Evolutionary conservation across 2,113 vertebrate species (phyloP), one percentile per base, ranked within the genome.

Genomic region (Gallinago jamesoni): DNA sequence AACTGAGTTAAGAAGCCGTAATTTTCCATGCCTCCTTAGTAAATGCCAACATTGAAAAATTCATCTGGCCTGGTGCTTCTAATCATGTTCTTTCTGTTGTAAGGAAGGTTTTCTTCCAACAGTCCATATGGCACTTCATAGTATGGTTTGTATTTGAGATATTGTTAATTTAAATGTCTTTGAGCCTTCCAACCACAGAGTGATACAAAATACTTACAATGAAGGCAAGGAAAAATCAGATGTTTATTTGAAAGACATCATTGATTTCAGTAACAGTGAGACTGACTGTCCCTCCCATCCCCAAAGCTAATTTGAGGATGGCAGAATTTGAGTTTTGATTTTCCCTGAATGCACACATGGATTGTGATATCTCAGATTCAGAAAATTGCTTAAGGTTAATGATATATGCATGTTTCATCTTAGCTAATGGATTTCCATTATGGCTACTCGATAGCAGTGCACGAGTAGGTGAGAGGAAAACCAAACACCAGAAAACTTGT

Each of bases 261-360:
- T 39, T 94, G 85, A 53, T 69, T 77, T 88, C 12, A 7, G 60
- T 78, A 76, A 59, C 22, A 30, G 78, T n/a, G 90, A 95, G 90
- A 93, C 84, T 78, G 85, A 60, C 64, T 7, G 13, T 48, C 91
- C 37, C 57, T 82, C 73, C 89, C 66, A 93, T 95, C 84, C 80
- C 77, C 84, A 90, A 50, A 93, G 89, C 50, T 83, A 69, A 72
- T 66, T 60, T 86, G 76, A 80, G 92, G 87, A 78, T 79, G 97
- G 96, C 94, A 94, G 87, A 96, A 89, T 94, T 96, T 96, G 96
- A 98, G 94, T 95, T 98, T 97, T 98, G 96, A 96, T 98, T 97
- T 98, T 97, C 93, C 96, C 80, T 50, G 86, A 87, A 69, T 1
- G 31, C 52, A 55, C 28, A 41, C 20, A 1, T 25, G 33, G 47